phyloP scores from a whole-genome alignment of 2,797 vertebrate species.

The Thalassophryne amazonica region DNA sequence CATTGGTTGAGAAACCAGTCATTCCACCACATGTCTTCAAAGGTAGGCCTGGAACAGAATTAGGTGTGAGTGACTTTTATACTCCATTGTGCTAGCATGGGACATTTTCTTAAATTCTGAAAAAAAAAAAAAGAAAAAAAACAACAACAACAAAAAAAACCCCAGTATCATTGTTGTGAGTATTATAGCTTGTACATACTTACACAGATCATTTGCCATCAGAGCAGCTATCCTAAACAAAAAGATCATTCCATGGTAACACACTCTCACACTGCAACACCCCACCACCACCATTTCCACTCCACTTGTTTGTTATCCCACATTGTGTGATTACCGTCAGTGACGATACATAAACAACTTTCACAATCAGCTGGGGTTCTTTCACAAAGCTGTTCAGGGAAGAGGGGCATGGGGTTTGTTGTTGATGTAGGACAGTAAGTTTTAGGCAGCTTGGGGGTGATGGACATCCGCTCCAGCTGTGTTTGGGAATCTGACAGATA shows the following conservation, averaged over 20 bases:
- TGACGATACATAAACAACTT: slow-evolving; percentile 79
- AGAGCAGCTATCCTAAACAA: slow-evolving; percentile 49
- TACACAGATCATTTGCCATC: slow-evolving; percentile 46
- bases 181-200: slow-evolving; percentile 54
- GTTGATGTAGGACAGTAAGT: slow-evolving; percentile 68
- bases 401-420: slow-evolving; percentile 46
- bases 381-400: slow-evolving; percentile 61
- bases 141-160: too few species aligned
- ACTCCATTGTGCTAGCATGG: too few species aligned
- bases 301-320: slow-evolving; percentile 67
- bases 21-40: too few species aligned
- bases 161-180: too few species aligned
- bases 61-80: too few species aligned
- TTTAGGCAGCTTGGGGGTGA: slow-evolving; percentile 69
- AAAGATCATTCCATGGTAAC: slow-evolving; percentile 36
- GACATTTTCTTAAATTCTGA: too few species aligned
- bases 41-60: too few species aligned
- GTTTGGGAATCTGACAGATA: slow-evolving; percentile 85
- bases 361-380: slow-evolving; percentile 78
- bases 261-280: slow-evolving; percentile 18
- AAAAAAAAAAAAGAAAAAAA: too few species aligned
- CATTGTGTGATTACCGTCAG: slow-evolving; percentile 72
- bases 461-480: slow-evolving; percentile 84
- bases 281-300: slow-evolving; percentile 17
- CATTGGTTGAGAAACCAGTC: too few species aligned